These are phyloP conservation scores for Isurus oxyrinchus DNA, from an alignment of 2,113 vertebrate species.

Conservation along the genomic window DNA sequence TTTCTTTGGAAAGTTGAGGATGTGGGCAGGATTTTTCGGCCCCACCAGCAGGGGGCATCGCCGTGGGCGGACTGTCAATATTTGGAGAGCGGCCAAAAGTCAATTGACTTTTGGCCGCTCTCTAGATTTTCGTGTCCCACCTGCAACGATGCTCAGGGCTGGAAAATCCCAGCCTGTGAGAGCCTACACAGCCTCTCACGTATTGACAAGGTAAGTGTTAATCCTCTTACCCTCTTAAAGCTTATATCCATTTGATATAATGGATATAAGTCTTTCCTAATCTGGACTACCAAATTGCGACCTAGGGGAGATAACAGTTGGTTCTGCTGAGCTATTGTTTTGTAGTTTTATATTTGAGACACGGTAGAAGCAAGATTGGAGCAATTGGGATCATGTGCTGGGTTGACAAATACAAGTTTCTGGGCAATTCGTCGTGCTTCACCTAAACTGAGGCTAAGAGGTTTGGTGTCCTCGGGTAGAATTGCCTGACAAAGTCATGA, in stretches of 20 bases:
- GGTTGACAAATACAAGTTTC: neutral
- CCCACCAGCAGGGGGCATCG: too few species aligned
- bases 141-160: too few species aligned
- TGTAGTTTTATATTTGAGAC: neutral
- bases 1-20: neutral
- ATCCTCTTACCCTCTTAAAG: neutral
- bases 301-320: neutral
- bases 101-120: too few species aligned
- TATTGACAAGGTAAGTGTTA: neutral
- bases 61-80: too few species aligned
- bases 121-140: too few species aligned
- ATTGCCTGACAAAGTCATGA: neutral
- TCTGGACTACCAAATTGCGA: neutral
- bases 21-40: too few species aligned
- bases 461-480: neutral
- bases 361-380: neutral
- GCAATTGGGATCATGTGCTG: neutral
- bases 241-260: too few species aligned
- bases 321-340: neutral
- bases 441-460: neutral
- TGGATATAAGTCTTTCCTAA: neutral
- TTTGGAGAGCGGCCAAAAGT: too few species aligned
- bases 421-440: neutral
- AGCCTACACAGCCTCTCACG: neutral
- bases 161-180: too few species aligned